These are phyloP conservation scores for Catocala sponsa DNA, from an alignment of 2,888 invertebrate species.

Conservation along the genomic window DNA sequence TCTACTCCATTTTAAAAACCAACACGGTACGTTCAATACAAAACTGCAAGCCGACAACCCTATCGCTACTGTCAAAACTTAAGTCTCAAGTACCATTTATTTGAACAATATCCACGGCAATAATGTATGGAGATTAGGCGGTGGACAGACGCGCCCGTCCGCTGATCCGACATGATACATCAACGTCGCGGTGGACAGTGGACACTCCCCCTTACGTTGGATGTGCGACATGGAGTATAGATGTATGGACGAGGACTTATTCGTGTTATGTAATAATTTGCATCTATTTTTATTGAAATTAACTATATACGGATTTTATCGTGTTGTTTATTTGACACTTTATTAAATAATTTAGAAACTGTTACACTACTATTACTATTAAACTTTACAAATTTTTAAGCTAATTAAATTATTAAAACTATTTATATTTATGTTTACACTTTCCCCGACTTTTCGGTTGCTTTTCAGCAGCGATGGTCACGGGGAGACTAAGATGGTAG, in stretches of 20 bases:
- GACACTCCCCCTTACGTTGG: constrained; percentile 74
- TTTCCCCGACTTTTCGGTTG: too few species aligned
- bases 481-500: too few species aligned
- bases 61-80: constrained; percentile 71
- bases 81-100: constrained; percentile 85
- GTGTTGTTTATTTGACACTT: too few species aligned
- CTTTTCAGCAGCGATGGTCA: too few species aligned
- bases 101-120: constrained; percentile 81
- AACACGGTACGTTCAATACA: neutral
- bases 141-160: constrained; percentile 83
- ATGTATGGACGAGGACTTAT: constrained; percentile 51
- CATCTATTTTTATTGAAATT: too few species aligned
- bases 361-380: too few species aligned
- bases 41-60: constrained; percentile 45
- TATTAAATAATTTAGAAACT: too few species aligned
- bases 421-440: too few species aligned
- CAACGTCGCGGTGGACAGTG: constrained; percentile 84
- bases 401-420: too few species aligned
- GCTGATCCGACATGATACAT: constrained; percentile 87
- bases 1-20: too few species aligned
- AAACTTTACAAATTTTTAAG: too few species aligned
- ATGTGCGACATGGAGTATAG: constrained; percentile 21
- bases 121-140: constrained; percentile 87
- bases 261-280: neutral
- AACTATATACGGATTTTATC: too few species aligned